phyloP scores from a whole-genome alignment of 2,113 vertebrate genomes.

The Muntiacus muntjak region DNA sequence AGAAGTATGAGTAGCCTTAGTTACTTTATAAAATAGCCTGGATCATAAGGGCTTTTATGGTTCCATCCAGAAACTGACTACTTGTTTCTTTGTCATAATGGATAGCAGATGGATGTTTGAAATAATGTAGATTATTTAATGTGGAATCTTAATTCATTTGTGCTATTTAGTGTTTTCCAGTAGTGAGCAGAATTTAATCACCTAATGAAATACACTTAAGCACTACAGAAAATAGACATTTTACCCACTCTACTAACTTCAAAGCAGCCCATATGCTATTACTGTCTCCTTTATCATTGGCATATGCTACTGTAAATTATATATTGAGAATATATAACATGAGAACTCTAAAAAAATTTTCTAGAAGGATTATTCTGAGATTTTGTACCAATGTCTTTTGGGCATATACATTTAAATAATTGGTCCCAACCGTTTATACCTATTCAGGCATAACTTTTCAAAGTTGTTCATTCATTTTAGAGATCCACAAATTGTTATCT shows the following conservation, averaged over 20 bases:
- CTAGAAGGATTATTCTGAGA: not conserved
- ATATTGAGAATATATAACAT: not conserved
- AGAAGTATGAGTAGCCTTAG: slow-evolving; percentile 13
- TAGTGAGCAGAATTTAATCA: slow-evolving; percentile 4
- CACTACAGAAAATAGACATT: not conserved
- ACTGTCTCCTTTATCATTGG: not conserved
- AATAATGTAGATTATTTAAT: slow-evolving; percentile 22
- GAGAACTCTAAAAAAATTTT: not conserved
- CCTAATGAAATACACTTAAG: not conserved
- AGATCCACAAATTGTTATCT: not conserved
- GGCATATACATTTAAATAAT: not conserved
- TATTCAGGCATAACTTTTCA: not conserved
- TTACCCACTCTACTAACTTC: not conserved
- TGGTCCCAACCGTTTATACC: not conserved
- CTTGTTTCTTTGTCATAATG: not conserved
- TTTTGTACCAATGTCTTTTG: not conserved
- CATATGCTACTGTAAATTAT: not conserved
- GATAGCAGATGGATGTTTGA: not conserved
- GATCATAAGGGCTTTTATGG: not conserved
- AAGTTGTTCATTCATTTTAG: not conserved
- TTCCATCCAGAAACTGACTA: not conserved
- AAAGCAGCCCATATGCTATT: not conserved
- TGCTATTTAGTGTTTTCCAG: slow-evolving; percentile 17
- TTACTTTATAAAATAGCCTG: slow-evolving; percentile 3
- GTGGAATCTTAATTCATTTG: slow-evolving; percentile 22